Percentiles rank a stretch among this genome's conserved stretches.
phyloP scores from a whole-genome alignment of 64 coral and sea anemone genomes.

The Stylophora pistillata region DNA sequence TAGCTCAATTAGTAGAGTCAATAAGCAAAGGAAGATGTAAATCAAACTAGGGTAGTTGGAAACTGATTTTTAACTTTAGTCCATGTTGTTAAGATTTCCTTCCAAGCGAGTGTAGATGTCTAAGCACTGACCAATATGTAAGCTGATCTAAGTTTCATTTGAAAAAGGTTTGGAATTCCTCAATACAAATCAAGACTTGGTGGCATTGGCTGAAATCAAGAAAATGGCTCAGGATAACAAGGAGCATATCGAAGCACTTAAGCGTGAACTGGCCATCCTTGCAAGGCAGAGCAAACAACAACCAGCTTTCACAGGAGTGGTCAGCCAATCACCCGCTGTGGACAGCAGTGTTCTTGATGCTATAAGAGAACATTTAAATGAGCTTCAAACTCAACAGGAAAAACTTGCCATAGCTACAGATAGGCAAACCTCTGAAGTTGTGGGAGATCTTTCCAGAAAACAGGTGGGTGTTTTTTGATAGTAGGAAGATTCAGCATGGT shows the following conservation, averaged over 20 bases:
- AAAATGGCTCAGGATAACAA: constrained; percentile 69
- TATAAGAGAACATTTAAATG: constrained; percentile 56
- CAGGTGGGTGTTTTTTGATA: constrained; percentile 58
- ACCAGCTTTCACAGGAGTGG: constrained; percentile 38
- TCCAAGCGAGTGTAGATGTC: background rate
- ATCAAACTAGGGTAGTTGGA: no score
- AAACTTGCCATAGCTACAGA: constrained; percentile 47
- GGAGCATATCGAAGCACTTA: constrained; percentile 74
- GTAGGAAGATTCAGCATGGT: background rate
- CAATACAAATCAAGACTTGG: constrained; percentile 51
- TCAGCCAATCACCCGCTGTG: constrained; percentile 38
- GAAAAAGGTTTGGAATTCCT: constrained; percentile 41
- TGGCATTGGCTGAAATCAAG: constrained; percentile 53
- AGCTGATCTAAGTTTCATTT: background rate
- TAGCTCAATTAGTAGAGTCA: no score
- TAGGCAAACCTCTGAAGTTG: constrained; percentile 51
- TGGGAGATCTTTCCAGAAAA: constrained; percentile 76
- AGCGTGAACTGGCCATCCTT: constrained; percentile 69
- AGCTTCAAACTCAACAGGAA: constrained; percentile 78
- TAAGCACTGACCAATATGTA: background rate
- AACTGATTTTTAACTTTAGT: background rate
- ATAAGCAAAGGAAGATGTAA: no score
- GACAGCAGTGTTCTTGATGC: constrained; percentile 74
- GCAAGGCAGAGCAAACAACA: constrained; percentile 62
- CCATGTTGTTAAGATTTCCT: background rate